A percentile compares a stretch with the other conserved stretches of the same genome.
phyloP scores from a whole-genome alignment of 2,113 vertebrate species.

The Bothrops jararaca region DNA sequence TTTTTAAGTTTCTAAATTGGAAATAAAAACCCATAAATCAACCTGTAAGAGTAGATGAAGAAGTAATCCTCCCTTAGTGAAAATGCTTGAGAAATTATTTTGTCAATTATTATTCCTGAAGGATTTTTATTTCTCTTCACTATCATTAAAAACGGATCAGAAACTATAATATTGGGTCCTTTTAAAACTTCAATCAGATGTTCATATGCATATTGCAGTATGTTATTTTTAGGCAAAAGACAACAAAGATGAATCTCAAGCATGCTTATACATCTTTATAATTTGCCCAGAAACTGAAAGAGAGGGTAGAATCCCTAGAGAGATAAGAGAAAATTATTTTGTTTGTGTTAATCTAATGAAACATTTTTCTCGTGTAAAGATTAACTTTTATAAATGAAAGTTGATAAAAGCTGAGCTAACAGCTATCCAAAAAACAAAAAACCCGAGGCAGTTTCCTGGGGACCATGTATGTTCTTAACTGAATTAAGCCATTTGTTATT shows the following conservation, averaged over 20 bases:
- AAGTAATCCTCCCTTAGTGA: neutral
- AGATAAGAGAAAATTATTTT: conserved; percentile 40
- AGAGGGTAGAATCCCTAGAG: conserved; percentile 33
- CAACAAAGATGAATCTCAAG: neutral
- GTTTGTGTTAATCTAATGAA: conserved; percentile 2
- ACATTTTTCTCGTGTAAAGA: conserved; percentile 39
- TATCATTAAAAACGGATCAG: neutral
- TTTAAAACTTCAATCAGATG: neutral
- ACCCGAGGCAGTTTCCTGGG: neutral
- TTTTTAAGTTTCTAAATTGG: neutral
- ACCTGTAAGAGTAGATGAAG: neutral
- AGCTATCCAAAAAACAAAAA: conserved; percentile 40
- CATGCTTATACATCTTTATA: conserved; percentile 47
- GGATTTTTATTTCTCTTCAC: neutral
- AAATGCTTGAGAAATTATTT: neutral
- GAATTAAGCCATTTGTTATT: neutral
- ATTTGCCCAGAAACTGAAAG: conserved; percentile 38
- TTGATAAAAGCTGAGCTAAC: conserved; percentile 50
- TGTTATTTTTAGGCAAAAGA: neutral
- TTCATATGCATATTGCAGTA: neutral
- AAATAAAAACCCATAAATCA: neutral
- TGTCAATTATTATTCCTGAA: neutral
- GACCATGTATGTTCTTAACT: conserved; percentile 26
- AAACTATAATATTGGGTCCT: neutral
- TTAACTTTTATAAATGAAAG: conserved; percentile 45